Evolutionary conservation across 1,140 invertebrate species (phyloP).

Genomic region (Rhopalosiphum maidis): DNA sequence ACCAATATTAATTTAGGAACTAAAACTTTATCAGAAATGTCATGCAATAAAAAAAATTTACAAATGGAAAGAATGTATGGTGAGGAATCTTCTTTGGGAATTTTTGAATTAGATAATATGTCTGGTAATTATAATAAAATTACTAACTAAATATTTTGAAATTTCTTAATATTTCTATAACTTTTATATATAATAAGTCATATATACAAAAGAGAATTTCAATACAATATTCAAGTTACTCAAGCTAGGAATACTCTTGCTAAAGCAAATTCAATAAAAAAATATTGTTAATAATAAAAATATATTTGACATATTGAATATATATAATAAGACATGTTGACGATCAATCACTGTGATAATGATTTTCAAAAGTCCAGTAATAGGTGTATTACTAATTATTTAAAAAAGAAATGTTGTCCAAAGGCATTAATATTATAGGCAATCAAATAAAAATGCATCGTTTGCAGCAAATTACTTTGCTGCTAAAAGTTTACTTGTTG

Average conservation of each 20-base stretch:
- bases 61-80: constrained; percentile 36
- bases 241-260: constrained; percentile 4
- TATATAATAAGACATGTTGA: not conserved
- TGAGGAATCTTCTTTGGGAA: constrained; percentile 37
- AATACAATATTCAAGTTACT: not conserved
- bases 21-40: constrained; percentile 17
- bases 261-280: constrained; percentile 27
- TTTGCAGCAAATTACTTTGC: constrained; percentile 51
- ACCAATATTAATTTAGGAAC: constrained; percentile 12
- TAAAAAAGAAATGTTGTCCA: not conserved
- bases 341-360: not conserved
- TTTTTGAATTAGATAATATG: constrained; percentile 51
- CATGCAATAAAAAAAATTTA: not conserved
- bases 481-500: constrained; percentile 44
- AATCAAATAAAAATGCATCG: constrained; percentile 31
- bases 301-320: constrained; percentile 25
- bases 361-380: not conserved
- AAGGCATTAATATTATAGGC: not conserved
- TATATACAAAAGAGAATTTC: not conserved
- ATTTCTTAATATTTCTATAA: not conserved
- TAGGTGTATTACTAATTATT: not conserved
- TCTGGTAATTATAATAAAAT: constrained; percentile 38
- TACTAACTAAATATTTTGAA: not conserved
- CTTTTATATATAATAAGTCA: constrained; percentile 24
- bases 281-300: constrained; percentile 33